Evolutionary conservation across 2,888 invertebrate species (phyloP), one percentile per base, ranked within the genome.

Genomic region (Apoderus coryli): DNA sequence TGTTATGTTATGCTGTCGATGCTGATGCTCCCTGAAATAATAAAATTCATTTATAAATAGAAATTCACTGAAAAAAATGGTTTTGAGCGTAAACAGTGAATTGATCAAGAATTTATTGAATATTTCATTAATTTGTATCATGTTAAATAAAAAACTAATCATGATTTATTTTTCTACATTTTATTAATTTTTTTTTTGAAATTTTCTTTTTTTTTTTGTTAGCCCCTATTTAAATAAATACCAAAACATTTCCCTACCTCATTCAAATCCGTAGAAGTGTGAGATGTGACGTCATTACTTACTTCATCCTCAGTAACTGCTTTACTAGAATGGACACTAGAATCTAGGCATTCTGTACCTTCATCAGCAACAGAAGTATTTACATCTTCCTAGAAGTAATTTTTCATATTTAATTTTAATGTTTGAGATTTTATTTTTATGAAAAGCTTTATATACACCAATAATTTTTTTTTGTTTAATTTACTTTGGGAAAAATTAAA

Each of bases 261-360:
- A 9, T 16, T 7, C 19, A 16, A 16, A 16, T 6, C 9, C 19
- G 9, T 7, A 16, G 6, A 16, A 16, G 6, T 16, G 6, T 16
- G 34, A 19, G 32, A 32, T 29, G 14, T 25, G 32, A 12, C 36
- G 22, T 33, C 31, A 38, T 35, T 35, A 35, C 25, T 35, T 22
- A 22, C 27, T 35, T 33, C 29, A 35, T 16, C 38, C 29, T 33
- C 33, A 33, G 33, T 29, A 33, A 29, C 35, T 14, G 31, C 22
- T 26, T 14, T 19, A 35, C 33, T 25, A 19, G 33, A 33, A 37
- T 37, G 28, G 28, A 32, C 35, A 32, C 35, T 35, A 35, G 35
- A 29, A 35, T 30, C 16, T 23, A 37, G 13, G 3, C 28, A 25
- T 35, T 35, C 14, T 35, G 35, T 19, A 4, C 16, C 27, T 33